Conservation (phyloP, 2,113 vertebrate species). For the Nicator chloris region DNA sequence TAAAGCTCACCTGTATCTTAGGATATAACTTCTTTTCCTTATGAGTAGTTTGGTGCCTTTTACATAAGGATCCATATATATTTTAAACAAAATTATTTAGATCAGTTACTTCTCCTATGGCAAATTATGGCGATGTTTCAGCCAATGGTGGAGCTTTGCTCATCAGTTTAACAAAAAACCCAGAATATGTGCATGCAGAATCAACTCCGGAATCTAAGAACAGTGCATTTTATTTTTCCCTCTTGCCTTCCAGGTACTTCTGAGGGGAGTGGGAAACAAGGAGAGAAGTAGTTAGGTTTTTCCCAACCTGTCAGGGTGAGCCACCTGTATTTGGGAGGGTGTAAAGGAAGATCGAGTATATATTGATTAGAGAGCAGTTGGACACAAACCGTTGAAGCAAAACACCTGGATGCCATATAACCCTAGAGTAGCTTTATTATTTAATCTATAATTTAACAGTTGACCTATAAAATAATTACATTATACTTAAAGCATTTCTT, state of each 20-base stretch:
- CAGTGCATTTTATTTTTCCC: not conserved
- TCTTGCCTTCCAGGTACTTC: not conserved
- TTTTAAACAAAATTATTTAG: not conserved
- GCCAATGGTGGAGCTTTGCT: not conserved
- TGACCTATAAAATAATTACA: slow-evolving; percentile 82
- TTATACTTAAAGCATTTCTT: slow-evolving; percentile 80
- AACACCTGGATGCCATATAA: slow-evolving; percentile 54
- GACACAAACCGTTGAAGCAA: slow-evolving; percentile 25
- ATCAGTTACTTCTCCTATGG: not conserved
- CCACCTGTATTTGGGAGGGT: not conserved
- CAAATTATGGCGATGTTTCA: not conserved
- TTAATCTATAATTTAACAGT: slow-evolving; percentile 81
- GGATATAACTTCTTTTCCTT: no score
- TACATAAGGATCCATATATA: not conserved
- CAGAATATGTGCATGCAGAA: not conserved
- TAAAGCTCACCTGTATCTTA: not conserved
- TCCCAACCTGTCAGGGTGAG: not conserved
- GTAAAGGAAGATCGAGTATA: not conserved
- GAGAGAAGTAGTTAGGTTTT: not conserved
- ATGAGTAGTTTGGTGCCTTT: not conserved
- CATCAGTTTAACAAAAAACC: not conserved
- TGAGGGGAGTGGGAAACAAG: not conserved
- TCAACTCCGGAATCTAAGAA: not conserved
- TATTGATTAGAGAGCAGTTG: not conserved
- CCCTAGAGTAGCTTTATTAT: slow-evolving; percentile 79